phyloP scores from a whole-genome alignment of 2,113 vertebrate species.

The Gambusia holbrooki region DNA sequence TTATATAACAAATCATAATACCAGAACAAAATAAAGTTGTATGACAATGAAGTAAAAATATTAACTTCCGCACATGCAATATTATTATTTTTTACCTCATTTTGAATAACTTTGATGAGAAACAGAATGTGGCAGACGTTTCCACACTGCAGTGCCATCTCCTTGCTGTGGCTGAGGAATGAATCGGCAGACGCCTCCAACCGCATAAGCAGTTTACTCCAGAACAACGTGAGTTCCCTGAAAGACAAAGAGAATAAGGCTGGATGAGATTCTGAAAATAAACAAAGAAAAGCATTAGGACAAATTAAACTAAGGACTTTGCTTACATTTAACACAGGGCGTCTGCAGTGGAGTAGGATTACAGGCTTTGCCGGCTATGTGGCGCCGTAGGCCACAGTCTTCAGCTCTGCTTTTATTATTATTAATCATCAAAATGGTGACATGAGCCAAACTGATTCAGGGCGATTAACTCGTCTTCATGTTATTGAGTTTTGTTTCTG shows the following conservation, averaged over 20 bases:
- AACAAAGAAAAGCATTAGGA: fast-evolving
- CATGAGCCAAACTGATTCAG: background rate
- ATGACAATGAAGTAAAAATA: background rate
- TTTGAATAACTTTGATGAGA: constrained; percentile 99
- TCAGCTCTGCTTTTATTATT: background rate
- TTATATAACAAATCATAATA: no score
- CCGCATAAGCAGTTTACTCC: constrained; percentile 98
- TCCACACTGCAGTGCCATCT: constrained; percentile 93
- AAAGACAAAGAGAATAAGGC: constrained; percentile 34
- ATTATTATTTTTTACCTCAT: constrained; percentile 87
- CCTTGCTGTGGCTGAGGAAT: constrained; percentile 93
- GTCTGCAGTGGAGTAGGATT: background rate
- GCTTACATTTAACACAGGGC: background rate
- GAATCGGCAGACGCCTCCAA: constrained; percentile 91
- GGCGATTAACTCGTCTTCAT: background rate
- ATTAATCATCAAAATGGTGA: background rate
- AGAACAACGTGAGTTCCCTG: constrained; percentile 98
- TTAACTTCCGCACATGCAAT: background rate
- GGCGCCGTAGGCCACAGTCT: background rate
- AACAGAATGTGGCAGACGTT: constrained; percentile 99
- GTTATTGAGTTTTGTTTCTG: background rate
- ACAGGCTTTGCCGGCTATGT: background rate
- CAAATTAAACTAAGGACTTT: background rate
- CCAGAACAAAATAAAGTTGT: no score
- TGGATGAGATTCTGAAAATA: background rate